Evolutionary conservation across 1,140 invertebrate genomes (phyloP).

Genomic region (Grapholita molesta): DNA sequence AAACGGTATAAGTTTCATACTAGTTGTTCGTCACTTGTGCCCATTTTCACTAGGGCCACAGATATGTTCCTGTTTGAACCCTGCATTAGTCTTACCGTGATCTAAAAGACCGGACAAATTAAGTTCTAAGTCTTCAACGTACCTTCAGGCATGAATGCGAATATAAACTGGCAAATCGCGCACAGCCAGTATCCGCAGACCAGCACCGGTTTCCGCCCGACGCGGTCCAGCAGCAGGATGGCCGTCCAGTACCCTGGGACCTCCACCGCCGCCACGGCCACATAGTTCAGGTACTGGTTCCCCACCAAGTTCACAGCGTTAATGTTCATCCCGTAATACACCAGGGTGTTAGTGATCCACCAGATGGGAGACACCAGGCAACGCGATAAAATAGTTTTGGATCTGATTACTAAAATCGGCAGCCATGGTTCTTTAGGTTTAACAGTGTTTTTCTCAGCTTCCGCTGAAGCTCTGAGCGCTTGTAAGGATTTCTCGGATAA

Average conservation of each 20-base stretch:
- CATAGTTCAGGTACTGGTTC: conserved; percentile 83
- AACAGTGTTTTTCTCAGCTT: conserved; percentile 44
- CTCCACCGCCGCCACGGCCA: conserved; percentile 83
- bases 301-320: conserved; percentile 88
- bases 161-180: conserved; percentile 61
- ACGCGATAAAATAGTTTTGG: conserved; percentile 79
- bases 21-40: no score
- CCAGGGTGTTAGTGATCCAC: conserved; percentile 86
- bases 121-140: not conserved
- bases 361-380: conserved; percentile 83
- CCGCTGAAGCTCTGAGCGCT: conserved; percentile 50
- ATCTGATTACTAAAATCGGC: conserved; percentile 78
- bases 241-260: conserved; percentile 85
- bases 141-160: conserved; percentile 45
- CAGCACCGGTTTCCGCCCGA: conserved; percentile 59
- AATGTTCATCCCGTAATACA: conserved; percentile 91
- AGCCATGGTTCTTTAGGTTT: conserved; percentile 63
- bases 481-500: conserved; percentile 79
- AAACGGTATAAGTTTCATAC: no score
- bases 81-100: no score
- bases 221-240: conserved; percentile 45
- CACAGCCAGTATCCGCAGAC: conserved; percentile 56
- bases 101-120: no score
- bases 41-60: no score
- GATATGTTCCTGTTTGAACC: no score